Evolutionary conservation across 2,797 vertebrate genomes (phyloP).

Genomic region (Tamandua tetradactyla): DNA sequence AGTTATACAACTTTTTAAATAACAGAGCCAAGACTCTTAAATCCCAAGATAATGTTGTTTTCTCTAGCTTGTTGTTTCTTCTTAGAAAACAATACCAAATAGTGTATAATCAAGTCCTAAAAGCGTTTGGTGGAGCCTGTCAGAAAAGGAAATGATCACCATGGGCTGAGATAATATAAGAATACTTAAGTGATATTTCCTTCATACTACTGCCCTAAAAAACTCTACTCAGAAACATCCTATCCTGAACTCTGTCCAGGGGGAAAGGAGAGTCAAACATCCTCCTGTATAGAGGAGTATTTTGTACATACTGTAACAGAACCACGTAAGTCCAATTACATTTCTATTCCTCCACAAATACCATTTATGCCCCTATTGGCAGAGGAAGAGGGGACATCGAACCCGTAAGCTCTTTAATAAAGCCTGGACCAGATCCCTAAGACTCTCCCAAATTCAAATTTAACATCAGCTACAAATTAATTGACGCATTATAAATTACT

Average conservation of each 20-base stretch:
- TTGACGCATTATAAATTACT: background rate
- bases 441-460: background rate
- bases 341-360: conserved; percentile 23
- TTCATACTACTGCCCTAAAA: background rate
- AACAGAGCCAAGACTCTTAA: background rate
- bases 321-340: background rate
- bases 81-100: conserved; percentile 3
- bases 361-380: background rate
- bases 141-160: background rate
- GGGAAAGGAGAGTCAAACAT: background rate
- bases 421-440: background rate
- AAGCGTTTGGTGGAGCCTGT: background rate
- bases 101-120: conserved; percentile 10
- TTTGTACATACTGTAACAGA: background rate
- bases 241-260: background rate
- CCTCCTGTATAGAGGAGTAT: background rate
- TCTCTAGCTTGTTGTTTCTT: background rate
- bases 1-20: background rate
- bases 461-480: conserved; percentile 38
- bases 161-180: background rate
- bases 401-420: background rate
- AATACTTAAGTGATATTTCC: background rate
- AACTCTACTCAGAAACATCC: background rate
- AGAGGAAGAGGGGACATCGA: background rate
- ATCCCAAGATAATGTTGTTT: conserved; percentile 4